Evolutionary conservation across 2,888 invertebrate genomes (phyloP).

Genomic region (Zele albiditarsus): DNA sequence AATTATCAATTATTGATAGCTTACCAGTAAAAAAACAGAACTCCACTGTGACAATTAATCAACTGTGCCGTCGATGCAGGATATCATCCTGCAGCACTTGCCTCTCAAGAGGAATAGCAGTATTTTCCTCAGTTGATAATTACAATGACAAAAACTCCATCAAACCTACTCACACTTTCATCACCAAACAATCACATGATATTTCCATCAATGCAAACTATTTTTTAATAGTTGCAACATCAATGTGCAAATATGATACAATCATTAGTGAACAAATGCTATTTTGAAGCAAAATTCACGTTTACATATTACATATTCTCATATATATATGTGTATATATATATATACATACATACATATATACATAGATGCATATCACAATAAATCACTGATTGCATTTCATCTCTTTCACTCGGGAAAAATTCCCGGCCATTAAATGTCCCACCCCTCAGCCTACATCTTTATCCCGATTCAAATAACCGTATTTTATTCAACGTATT

Average conservation of each 20-base stretch:
- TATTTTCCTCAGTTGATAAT: slow-evolving; percentile 24
- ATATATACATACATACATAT: background rate
- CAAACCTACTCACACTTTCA: background rate
- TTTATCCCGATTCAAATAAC: slow-evolving; percentile 36
- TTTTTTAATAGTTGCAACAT: background rate
- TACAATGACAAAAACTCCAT: slow-evolving; percentile 10
- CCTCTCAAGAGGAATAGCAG: slow-evolving; percentile 21
- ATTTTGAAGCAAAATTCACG: too few relatives aligned
- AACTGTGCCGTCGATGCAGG: slow-evolving; percentile 57
- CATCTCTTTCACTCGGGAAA: slow-evolving; percentile 11
- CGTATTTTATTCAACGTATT: background rate
- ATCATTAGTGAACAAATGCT: too few relatives aligned
- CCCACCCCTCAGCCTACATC: slow-evolving; percentile 50
- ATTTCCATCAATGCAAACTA: background rate
- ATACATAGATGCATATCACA: background rate
- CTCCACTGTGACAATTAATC: slow-evolving; percentile 71
- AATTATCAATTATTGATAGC: slow-evolving; percentile 15
- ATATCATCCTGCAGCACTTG: slow-evolving; percentile 54
- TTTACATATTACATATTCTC: too few relatives aligned
- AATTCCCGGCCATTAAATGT: slow-evolving; percentile 32
- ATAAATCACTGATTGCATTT: background rate
- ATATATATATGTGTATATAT: background rate
- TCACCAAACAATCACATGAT: slow-evolving; percentile 5
- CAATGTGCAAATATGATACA: background rate
- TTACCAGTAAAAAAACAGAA: slow-evolving; percentile 71